Conservation (phyloP, 2,113 vertebrate species). For the Notechis scutatus region DNA sequence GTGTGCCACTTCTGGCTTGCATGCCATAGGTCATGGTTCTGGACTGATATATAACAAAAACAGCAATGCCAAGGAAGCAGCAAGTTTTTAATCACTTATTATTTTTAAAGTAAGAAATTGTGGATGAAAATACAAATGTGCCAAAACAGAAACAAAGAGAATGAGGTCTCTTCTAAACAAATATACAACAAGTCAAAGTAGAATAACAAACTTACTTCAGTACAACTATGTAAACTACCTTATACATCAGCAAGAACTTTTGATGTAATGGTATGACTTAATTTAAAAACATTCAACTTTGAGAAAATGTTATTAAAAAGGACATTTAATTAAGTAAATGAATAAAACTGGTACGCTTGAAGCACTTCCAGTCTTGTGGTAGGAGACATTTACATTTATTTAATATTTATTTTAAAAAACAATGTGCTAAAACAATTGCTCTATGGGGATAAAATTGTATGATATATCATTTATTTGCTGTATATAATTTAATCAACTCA, state of each 20-base stretch:
- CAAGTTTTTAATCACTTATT: not conserved
- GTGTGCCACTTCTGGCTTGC: too few relatives aligned
- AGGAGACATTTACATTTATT: not conserved
- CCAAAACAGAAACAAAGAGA: not conserved
- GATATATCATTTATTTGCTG: not conserved
- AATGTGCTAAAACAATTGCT: not conserved
- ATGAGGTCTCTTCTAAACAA: not conserved
- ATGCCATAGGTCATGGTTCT: too few relatives aligned
- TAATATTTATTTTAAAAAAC: not conserved
- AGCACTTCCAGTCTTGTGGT: not conserved
- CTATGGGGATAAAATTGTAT: not conserved
- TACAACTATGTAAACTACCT: not conserved
- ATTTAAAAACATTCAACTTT: not conserved
- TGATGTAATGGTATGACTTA: not conserved
- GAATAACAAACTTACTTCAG: not conserved
- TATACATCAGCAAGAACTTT: not conserved
- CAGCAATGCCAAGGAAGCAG: not conserved
- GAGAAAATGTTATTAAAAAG: not conserved
- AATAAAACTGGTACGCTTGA: not conserved
- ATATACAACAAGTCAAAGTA: not conserved
- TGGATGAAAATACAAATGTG: not conserved
- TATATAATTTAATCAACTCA: not conserved
- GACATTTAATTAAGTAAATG: not conserved
- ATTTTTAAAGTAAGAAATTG: not conserved
- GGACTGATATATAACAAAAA: not conserved